Conservation (phyloP, 2,113 vertebrate species). For the Corythaixoides concolor region DNA sequence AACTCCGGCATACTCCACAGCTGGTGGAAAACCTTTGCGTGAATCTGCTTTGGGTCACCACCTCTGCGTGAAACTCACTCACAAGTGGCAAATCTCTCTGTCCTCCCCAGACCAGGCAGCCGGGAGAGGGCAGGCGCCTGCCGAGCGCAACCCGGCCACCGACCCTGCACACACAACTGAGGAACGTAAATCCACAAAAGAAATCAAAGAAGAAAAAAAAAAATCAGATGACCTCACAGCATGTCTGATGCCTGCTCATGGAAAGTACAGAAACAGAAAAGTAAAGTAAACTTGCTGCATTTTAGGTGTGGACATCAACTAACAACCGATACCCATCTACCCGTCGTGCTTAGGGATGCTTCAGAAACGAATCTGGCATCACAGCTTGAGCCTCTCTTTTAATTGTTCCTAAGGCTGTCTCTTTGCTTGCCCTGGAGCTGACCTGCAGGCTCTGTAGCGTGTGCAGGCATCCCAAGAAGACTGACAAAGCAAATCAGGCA, state of each 20-base stretch:
- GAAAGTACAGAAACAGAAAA: neutral
- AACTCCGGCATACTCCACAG: accelerated
- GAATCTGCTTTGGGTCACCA: neutral
- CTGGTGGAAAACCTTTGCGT: neutral
- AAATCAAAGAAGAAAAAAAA: neutral
- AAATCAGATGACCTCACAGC: neutral
- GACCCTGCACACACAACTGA: neutral
- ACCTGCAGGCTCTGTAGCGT: neutral
- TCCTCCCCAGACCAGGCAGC: neutral
- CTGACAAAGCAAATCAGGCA: neutral
- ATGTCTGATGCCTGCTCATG: neutral
- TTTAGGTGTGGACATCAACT: neutral
- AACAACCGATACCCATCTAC: neutral
- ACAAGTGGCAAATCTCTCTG: neutral
- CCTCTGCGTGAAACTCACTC: neutral
- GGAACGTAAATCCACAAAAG: neutral
- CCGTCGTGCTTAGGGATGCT: neutral
- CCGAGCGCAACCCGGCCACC: neutral
- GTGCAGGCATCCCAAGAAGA: neutral
- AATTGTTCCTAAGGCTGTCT: neutral
- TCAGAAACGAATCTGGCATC: neutral
- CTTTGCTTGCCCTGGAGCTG: neutral
- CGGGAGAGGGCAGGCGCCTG: conserved; percentile 14
- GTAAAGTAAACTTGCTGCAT: neutral
- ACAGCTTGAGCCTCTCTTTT: neutral